Evolutionary conservation across 1,140 invertebrate species (phyloP).

Genomic region (Helicoverpa armigera): DNA sequence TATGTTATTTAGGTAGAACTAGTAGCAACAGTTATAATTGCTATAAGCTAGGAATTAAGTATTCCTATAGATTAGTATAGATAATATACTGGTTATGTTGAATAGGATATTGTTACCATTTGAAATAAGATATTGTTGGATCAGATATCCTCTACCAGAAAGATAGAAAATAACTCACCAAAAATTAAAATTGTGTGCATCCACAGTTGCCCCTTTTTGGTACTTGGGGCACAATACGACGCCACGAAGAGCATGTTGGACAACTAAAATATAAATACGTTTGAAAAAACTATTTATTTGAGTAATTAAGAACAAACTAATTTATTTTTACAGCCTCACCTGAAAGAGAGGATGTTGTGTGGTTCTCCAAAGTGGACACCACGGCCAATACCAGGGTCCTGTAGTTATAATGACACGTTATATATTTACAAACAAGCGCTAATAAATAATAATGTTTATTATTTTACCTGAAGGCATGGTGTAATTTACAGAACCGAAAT

Average conservation of each 20-base stretch:
- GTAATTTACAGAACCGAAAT: slow-evolving; percentile 79
- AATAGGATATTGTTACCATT: too few relatives aligned
- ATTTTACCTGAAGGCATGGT: slow-evolving; percentile 80
- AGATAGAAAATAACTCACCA: too few relatives aligned
- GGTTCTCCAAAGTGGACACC: slow-evolving; percentile 89
- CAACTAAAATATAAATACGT: slow-evolving; percentile 83
- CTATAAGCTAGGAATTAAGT: too few relatives aligned
- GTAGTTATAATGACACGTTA: slow-evolving; percentile 32
- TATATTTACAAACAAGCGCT: neutral
- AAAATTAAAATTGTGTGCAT: slow-evolving; percentile 93
- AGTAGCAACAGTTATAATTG: too few relatives aligned
- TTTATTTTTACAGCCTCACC: slow-evolving; percentile 59
- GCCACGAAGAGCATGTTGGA: slow-evolving; percentile 92
- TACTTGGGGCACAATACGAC: slow-evolving; percentile 92
- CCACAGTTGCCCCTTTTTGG: slow-evolving; percentile 92
- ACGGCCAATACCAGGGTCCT: slow-evolving; percentile 88
- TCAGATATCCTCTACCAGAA: too few relatives aligned
- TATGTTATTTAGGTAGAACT: too few relatives aligned
- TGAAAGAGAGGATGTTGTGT: slow-evolving; percentile 90
- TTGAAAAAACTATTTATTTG: neutral
- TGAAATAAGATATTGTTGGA: too few relatives aligned
- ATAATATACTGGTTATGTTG: too few relatives aligned
- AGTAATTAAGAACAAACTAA: neutral
- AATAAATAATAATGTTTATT: neutral
- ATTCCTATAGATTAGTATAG: too few relatives aligned